These are phyloP conservation scores for Bungarus multicinctus DNA, from an alignment of 2,113 vertebrate genomes.

Conservation along the genomic window DNA sequence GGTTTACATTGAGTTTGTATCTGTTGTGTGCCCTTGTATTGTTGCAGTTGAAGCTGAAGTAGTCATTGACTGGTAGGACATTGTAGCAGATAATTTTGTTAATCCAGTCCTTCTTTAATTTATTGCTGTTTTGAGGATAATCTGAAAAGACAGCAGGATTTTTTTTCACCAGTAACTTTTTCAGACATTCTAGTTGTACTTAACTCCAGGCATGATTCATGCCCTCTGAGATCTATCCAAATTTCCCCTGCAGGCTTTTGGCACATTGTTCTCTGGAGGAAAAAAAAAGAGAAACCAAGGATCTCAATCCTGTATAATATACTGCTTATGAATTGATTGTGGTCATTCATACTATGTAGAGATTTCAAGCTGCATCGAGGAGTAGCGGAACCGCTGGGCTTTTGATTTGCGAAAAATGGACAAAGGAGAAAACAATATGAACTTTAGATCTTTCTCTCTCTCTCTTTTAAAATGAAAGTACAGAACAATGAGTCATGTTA, in stretches of 20 bases:
- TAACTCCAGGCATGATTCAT: constrained; percentile 1
- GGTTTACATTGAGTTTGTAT: too few species aligned
- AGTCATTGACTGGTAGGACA: too few species aligned
- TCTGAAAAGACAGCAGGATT: background rate
- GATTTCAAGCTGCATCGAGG: background rate
- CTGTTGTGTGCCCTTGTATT: too few species aligned
- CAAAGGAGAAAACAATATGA: background rate
- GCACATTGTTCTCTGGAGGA: background rate
- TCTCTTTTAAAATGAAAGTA: background rate
- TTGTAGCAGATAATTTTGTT: too few species aligned
- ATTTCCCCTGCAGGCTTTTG: background rate
- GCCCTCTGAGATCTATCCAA: background rate
- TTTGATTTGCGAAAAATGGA: background rate
- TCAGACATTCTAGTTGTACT: background rate
- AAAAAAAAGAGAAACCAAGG: background rate
- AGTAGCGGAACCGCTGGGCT: background rate
- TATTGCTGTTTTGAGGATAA: background rate
- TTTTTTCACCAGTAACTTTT: background rate
- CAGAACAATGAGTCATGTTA: background rate
- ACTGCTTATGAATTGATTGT: background rate
- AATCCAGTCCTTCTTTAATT: background rate
- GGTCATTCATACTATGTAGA: background rate
- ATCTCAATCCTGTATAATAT: background rate
- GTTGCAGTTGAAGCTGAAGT: too few species aligned
- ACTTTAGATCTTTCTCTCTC: background rate